A percentile compares a stretch with the other conserved stretches of the same genome.
Conservation (phyloP, 2,888 invertebrate genomes). For the Acheta domesticus region DNA sequence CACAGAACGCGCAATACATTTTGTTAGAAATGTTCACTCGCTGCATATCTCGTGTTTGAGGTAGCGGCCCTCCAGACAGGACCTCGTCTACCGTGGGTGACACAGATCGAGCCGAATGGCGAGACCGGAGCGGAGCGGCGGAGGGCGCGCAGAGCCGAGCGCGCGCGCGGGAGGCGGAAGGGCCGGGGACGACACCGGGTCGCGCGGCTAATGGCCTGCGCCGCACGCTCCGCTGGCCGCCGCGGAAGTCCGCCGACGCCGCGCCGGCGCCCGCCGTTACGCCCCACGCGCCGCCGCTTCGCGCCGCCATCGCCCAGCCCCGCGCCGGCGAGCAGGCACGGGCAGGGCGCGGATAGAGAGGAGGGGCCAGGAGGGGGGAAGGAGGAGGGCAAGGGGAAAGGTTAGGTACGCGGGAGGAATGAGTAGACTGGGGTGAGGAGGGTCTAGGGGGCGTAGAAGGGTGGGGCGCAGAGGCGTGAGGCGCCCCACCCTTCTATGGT, state of each 20-base stretch:
- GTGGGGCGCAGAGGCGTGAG: too few species aligned
- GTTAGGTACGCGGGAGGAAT: too few species aligned
- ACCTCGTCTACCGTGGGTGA: too few species aligned
- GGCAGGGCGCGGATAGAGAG: background rate
- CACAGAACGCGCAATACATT: too few species aligned
- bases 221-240: background rate
- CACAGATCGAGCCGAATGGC: background rate
- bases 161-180: background rate
- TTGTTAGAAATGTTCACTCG: too few species aligned
- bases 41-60: too few species aligned
- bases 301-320: background rate
- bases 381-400: too few species aligned
- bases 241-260: background rate
- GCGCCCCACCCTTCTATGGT: too few species aligned
- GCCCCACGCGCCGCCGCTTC: background rate
- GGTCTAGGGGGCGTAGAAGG: too few species aligned
- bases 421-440: too few species aligned
- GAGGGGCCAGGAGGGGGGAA: background rate
- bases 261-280: background rate
- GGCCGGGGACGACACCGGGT: background rate
- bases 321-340: background rate
- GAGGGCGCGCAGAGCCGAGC: background rate
- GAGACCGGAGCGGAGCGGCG: background rate
- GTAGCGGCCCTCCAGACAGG: too few species aligned
- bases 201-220: background rate